These are phyloP conservation scores for Myocastor coypus DNA, from an alignment of 2,113 vertebrate genomes.

Conservation along the genomic window DNA sequence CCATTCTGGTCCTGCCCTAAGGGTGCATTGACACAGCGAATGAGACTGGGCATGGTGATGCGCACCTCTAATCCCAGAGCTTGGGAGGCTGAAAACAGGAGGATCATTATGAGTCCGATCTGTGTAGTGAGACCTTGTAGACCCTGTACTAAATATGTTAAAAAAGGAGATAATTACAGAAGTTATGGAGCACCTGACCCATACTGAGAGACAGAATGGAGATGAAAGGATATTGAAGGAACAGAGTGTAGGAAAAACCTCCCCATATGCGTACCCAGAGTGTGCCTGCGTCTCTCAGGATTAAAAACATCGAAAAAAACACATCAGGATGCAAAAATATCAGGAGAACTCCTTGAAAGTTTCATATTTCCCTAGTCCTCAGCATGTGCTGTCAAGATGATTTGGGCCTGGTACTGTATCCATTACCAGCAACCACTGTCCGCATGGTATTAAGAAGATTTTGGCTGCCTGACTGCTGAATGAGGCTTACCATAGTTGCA, in stretches of 20 bases:
- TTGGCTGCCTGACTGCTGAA: conserved; percentile 26
- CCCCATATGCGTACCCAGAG: not conserved
- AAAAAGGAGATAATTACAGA: conserved; percentile 5
- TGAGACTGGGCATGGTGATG: no score
- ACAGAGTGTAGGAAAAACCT: not conserved
- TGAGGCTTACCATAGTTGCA: conserved; percentile 29
- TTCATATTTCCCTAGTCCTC: not conserved
- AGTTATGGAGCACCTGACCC: not conserved
- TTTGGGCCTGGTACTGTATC: conserved; percentile 41
- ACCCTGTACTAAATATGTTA: no score
- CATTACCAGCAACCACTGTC: conserved; percentile 60
- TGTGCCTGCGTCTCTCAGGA: not conserved
- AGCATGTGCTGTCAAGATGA: not conserved
- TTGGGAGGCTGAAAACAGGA: no score
- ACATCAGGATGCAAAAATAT: not conserved
- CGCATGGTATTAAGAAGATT: conserved; percentile 52
- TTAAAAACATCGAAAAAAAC: conserved; percentile 1
- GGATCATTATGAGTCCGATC: no score
- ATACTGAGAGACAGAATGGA: not conserved
- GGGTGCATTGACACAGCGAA: no score
- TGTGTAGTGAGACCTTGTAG: no score
- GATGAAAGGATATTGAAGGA: not conserved
- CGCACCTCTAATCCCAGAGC: no score
- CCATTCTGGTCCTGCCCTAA: no score
- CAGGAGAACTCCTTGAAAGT: not conserved